A percentile compares a stretch with the other conserved stretches of the same genome.
Evolutionary conservation across 2,113 vertebrate genomes (phyloP).

Genomic region (Smithornis capensis): DNA sequence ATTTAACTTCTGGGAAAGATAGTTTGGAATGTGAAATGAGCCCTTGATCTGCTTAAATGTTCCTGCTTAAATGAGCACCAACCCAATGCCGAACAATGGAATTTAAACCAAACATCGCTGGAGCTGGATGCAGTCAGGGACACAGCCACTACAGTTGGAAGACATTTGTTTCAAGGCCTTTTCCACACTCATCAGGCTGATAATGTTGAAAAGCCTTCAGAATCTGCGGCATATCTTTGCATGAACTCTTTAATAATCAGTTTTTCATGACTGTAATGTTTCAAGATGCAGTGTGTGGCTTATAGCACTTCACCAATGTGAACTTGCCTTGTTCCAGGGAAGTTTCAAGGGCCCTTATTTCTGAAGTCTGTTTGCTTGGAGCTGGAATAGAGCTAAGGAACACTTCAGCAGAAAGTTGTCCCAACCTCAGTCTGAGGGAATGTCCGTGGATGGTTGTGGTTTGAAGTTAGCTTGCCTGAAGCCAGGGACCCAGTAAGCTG

Average conservation of each 20-base stretch:
- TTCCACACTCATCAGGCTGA: not conserved
- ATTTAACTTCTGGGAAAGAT: not conserved
- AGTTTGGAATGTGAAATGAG: not conserved
- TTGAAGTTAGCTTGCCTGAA: not conserved
- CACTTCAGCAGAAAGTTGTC: not conserved
- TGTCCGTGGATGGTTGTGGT: not conserved
- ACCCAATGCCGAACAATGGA: not conserved
- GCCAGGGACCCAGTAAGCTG: not conserved
- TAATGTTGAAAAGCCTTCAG: not conserved
- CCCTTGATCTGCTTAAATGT: not conserved
- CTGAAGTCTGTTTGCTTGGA: not conserved
- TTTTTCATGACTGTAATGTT: not conserved
- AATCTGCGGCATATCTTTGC: not conserved
- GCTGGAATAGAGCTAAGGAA: not conserved
- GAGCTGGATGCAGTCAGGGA: not conserved
- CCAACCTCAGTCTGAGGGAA: not conserved
- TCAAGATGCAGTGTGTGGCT: not conserved
- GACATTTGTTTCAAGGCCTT: not conserved
- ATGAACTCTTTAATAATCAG: not conserved
- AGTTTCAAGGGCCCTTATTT: not conserved
- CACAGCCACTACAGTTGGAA: not conserved
- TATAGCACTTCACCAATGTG: not conserved
- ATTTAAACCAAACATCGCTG: not conserved
- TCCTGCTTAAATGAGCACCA: not conserved
- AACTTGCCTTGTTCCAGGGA: not conserved